Evolutionary conservation across 2,888 invertebrate genomes (phyloP).

Genomic region (Himalopsyche kuldschensis): DNA sequence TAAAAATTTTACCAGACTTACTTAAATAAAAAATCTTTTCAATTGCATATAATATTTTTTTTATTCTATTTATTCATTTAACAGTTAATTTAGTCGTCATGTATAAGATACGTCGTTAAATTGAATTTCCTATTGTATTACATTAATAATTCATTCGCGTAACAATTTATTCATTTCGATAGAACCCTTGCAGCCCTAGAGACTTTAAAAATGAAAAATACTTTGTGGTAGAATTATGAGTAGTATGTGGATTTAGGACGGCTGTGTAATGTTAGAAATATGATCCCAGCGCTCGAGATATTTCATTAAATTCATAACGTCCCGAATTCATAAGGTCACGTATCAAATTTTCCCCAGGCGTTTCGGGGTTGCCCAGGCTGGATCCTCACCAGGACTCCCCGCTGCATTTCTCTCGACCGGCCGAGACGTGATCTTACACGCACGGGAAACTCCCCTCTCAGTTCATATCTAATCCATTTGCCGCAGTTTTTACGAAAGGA

Average conservation of each 20-base stretch:
- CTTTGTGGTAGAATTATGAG: not conserved
- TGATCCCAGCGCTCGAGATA: slow-evolving; percentile 28
- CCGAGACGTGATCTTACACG: slow-evolving; percentile 10
- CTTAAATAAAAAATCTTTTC: too few relatives aligned
- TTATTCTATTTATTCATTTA: too few relatives aligned
- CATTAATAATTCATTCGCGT: too few relatives aligned
- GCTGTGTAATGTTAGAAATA: slow-evolving; percentile 26
- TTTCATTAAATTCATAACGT: slow-evolving; percentile 36
- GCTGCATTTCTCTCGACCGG: slow-evolving; percentile 12
- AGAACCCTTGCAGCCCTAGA: not conserved
- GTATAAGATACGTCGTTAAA: too few relatives aligned
- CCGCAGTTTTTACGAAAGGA: not conserved
- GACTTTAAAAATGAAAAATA: not conserved
- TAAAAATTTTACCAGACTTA: too few relatives aligned
- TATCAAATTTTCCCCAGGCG: slow-evolving; percentile 30
- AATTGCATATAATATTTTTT: too few relatives aligned
- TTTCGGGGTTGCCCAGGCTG: slow-evolving; percentile 9
- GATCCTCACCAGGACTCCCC: slow-evolving; percentile 6
- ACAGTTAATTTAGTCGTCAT: too few relatives aligned
- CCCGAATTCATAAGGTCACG: slow-evolving; percentile 29
- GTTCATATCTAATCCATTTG: not conserved
- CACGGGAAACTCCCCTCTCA: slow-evolving; percentile 1
- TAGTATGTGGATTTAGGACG: not conserved
- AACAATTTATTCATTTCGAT: too few relatives aligned
- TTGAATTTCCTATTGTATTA: too few relatives aligned